A percentile compares a stretch with the other conserved stretches of the same genome.
phyloP scores from a whole-genome alignment of 1,140 invertebrate genomes.

The Drosophila pseudoananassae region DNA sequence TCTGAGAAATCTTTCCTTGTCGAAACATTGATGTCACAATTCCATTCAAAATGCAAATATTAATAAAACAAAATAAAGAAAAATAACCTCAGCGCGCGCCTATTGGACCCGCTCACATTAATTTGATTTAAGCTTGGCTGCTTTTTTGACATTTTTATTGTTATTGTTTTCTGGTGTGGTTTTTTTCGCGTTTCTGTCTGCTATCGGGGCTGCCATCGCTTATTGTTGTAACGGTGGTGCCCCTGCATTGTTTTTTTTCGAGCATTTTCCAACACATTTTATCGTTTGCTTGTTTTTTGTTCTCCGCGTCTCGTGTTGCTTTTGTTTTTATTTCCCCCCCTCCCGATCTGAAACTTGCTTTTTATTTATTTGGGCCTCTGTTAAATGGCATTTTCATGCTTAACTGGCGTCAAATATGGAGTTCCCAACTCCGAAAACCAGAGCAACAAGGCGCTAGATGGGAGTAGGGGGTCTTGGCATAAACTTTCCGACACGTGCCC shows the following conservation, averaged over 20 bases:
- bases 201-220: conserved; percentile 57
- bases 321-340: conserved; percentile 23
- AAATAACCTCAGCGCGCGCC: conserved; percentile 12
- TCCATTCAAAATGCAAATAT: conserved; percentile 7
- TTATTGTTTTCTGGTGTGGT: conserved; percentile 53
- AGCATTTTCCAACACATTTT: conserved; percentile 73
- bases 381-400: conserved; percentile 82
- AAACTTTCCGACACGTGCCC: conserved; percentile 72
- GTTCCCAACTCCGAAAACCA: conserved; percentile 18
- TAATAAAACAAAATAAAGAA: neutral
- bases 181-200: conserved; percentile 37
- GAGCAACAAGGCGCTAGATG: neutral
- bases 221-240: conserved; percentile 55
- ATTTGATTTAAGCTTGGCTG: conserved; percentile 62
- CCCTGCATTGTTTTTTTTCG: conserved; percentile 65
- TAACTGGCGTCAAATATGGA: conserved; percentile 80
- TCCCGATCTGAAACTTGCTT: conserved; percentile 32
- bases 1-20: neutral
- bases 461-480: conserved; percentile 23
- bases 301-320: conserved; percentile 6
- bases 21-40: conserved; percentile 1
- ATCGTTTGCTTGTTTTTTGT: conserved; percentile 46
- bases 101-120: conserved; percentile 55
- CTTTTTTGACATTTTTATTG: conserved; percentile 67
- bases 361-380: conserved; percentile 76